Conservation (phyloP, 2,888 invertebrate species). For the Synergus japonicus region DNA sequence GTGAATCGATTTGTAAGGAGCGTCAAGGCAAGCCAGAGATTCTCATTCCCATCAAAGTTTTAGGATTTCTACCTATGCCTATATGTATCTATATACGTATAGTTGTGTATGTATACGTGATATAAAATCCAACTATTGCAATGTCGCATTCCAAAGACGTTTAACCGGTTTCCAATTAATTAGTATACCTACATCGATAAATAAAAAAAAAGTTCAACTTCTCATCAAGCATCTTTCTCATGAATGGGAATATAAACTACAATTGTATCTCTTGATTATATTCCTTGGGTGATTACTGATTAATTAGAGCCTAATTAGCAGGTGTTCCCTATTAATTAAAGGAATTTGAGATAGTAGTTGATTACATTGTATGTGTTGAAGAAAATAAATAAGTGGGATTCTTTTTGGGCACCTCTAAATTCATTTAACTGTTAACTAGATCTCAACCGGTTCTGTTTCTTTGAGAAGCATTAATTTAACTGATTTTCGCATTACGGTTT, state of each 20-base stretch:
- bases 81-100: constrained; percentile 44
- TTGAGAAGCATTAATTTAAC: constrained; percentile 25
- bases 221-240: not conserved
- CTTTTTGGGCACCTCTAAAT: not conserved
- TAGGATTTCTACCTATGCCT: constrained; percentile 46
- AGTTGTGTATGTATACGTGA: constrained; percentile 45
- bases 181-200: not conserved
- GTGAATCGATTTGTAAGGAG: constrained; percentile 74
- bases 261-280: not conserved
- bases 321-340: not conserved
- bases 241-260: not conserved
- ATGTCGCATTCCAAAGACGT: constrained; percentile 45
- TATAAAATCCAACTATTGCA: constrained; percentile 46
- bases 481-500: constrained; percentile 15
- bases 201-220: not conserved
- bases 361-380: not conserved
- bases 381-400: constrained; percentile 2
- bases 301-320: not conserved
- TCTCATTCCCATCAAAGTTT: constrained; percentile 60
- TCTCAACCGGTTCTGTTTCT: constrained; percentile 25
- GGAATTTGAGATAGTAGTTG: not conserved
- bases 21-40: constrained; percentile 72
- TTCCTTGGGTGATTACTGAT: not conserved
- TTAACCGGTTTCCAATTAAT: constrained; percentile 34
- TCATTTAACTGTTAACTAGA: constrained; percentile 7